phyloP scores from a whole-genome alignment of 1,140 invertebrate genomes.

The Macrobrachium rosenbergii region DNA sequence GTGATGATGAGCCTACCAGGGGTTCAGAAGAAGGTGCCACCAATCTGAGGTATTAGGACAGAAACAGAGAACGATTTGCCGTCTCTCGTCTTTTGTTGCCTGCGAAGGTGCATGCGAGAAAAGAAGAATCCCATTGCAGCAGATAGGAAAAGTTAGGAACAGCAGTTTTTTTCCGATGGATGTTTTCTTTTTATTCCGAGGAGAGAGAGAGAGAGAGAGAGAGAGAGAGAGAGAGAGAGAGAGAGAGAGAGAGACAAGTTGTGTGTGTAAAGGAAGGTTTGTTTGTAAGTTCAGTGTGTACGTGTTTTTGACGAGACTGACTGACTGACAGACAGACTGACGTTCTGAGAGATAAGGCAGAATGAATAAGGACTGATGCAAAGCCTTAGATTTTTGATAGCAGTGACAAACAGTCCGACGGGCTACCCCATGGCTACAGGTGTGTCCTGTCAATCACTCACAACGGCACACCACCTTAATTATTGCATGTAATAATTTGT shows the following conservation, averaged over 20 bases:
- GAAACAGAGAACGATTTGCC: no score
- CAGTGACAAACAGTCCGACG: not conserved
- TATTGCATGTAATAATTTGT: conserved; percentile 62
- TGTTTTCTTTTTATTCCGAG: no score
- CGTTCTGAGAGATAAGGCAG: not conserved
- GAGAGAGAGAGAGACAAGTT: conserved; percentile 15
- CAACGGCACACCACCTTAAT: conserved; percentile 58
- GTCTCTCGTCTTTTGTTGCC: no score
- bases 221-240: conserved; percentile 6
- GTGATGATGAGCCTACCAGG: no score
- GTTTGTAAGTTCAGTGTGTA: no score
- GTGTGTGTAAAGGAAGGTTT: not conserved
- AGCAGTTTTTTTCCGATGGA: no score
- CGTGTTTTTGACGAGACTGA: not conserved
- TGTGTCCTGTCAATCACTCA: conserved; percentile 57
- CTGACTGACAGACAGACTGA: not conserved
- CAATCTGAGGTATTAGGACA: no score
- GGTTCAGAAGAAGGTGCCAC: no score
- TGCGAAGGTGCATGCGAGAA: no score
- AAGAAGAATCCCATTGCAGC: no score
- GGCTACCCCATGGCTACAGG: conserved; percentile 44
- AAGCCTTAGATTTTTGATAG: no score
- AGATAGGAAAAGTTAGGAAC: no score
- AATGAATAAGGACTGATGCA: not conserved
- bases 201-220: not conserved